Percentiles rank a stretch among this genome's conserved stretches.
phyloP scores from a whole-genome alignment of 2,888 invertebrate species.

The Rhingia campestris region DNA sequence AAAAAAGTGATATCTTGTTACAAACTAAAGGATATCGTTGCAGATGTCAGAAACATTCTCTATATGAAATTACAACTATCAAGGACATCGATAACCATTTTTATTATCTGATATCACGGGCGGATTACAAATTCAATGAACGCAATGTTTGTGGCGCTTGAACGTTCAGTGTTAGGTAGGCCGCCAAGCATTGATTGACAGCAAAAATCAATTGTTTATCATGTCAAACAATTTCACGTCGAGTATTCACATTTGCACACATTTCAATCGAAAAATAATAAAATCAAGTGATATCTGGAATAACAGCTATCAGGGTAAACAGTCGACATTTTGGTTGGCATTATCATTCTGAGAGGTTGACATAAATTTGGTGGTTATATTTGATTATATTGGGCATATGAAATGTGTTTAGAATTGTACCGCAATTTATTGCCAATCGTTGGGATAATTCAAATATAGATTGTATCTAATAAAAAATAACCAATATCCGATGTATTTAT shows the following conservation, averaged over 20 bases:
- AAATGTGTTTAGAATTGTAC: neutral
- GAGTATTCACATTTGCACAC: slow-evolving; percentile 25
- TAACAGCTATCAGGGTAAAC: slow-evolving; percentile 5
- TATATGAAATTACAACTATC: no score
- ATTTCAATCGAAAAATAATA: slow-evolving; percentile 8
- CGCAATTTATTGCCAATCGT: neutral
- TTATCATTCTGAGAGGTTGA: neutral
- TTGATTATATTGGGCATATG: neutral
- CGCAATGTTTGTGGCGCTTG: slow-evolving; percentile 33
- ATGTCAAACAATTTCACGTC: slow-evolving; percentile 30
- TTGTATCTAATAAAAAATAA: neutral
- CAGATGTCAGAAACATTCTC: no score
- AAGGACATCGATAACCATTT: neutral
- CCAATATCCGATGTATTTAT: no score
- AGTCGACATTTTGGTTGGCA: neutral
- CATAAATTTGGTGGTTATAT: neutral
- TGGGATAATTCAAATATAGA: neutral
- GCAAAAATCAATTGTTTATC: slow-evolving; percentile 25
- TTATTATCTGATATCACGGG: slow-evolving; percentile 4
- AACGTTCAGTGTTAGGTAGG: slow-evolving; percentile 17
- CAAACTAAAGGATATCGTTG: no score
- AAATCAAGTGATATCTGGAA: slow-evolving; percentile 9
- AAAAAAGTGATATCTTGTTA: no score
- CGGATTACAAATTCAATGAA: slow-evolving; percentile 17
- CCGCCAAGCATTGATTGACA: slow-evolving; percentile 20